Evolutionary conservation across 2,113 vertebrate genomes (phyloP).

Genomic region (Xenopus borealis): DNA sequence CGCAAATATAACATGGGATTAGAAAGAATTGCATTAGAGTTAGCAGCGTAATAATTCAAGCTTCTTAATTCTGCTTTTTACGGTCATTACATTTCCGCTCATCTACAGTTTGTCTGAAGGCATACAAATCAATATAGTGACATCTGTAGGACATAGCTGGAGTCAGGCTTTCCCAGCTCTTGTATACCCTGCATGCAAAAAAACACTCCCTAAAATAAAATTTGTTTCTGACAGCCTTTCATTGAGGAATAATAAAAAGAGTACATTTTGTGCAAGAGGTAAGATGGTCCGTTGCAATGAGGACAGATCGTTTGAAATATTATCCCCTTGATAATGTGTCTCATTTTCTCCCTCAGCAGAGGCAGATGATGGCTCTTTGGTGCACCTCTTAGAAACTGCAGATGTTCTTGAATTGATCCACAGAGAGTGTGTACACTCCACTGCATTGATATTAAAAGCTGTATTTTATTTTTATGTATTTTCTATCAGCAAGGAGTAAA

Average conservation of each 20-base stretch:
- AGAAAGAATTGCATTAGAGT: no score
- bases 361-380: slow-evolving; percentile 30
- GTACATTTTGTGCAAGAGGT: neutral
- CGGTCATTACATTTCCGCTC: neutral
- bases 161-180: neutral
- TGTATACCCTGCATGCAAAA: neutral
- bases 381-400: slow-evolving; percentile 18
- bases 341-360: slow-evolving; percentile 17
- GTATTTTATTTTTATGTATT: slow-evolving; percentile 19
- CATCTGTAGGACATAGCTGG: slow-evolving; percentile 16
- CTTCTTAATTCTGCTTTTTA: neutral
- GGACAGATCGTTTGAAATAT: slow-evolving; percentile 6
- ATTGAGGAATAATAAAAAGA: slow-evolving; percentile 12
- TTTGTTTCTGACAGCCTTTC: slow-evolving; percentile 3
- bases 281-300: neutral
- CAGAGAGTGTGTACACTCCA: slow-evolving; percentile 32
- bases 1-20: no score
- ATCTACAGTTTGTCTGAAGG: neutral
- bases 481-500: slow-evolving; percentile 10
- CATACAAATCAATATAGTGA: slow-evolving; percentile 27
- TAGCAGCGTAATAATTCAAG: no score
- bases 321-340: slow-evolving; percentile 7
- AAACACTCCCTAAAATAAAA: neutral
- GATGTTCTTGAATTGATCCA: slow-evolving; percentile 43
- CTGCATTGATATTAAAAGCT: slow-evolving; percentile 45